These are phyloP conservation scores for Crossocerus cetratus DNA, from an alignment of 2,888 invertebrate species.

Conservation along the genomic window DNA sequence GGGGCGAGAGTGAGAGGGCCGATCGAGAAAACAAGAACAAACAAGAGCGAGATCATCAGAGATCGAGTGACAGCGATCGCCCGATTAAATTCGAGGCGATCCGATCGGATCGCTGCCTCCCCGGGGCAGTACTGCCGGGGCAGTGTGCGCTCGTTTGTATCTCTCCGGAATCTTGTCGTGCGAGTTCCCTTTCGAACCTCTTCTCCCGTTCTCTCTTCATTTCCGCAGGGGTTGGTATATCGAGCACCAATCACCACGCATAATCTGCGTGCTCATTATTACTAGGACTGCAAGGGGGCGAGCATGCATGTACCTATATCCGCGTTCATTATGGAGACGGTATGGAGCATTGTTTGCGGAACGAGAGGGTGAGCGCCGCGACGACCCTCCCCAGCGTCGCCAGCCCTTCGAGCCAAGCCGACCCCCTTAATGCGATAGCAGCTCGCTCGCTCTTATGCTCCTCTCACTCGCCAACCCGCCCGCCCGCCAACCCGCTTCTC, in stretches of 20 bases:
- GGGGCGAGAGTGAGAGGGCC: background rate
- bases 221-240: slow-evolving; percentile 64
- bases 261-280: slow-evolving; percentile 77
- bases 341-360: slow-evolving; percentile 76
- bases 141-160: slow-evolving; percentile 56
- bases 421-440: slow-evolving; percentile 65
- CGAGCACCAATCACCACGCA: slow-evolving; percentile 75
- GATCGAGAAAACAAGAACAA: background rate
- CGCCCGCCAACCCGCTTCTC: slow-evolving; percentile 29
- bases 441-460: slow-evolving; percentile 33
- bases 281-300: slow-evolving; percentile 70
- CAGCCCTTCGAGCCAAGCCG: slow-evolving; percentile 36
- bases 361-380: slow-evolving; percentile 71
- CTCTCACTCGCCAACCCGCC: slow-evolving; percentile 22
- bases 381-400: slow-evolving; percentile 53
- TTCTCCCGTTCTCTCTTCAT: slow-evolving; percentile 52
- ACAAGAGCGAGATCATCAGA: background rate
- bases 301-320: slow-evolving; percentile 56
- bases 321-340: slow-evolving; percentile 76
- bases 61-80: slow-evolving; percentile 7
- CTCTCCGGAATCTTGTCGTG: slow-evolving; percentile 56
- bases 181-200: slow-evolving; percentile 40
- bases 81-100: slow-evolving; percentile 47
- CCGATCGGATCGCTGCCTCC: slow-evolving; percentile 12
- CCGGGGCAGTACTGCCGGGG: background rate